Base-by-base conservation (phyloP, 2,888 invertebrate species). In the Euzophera pinguis region DNA sequence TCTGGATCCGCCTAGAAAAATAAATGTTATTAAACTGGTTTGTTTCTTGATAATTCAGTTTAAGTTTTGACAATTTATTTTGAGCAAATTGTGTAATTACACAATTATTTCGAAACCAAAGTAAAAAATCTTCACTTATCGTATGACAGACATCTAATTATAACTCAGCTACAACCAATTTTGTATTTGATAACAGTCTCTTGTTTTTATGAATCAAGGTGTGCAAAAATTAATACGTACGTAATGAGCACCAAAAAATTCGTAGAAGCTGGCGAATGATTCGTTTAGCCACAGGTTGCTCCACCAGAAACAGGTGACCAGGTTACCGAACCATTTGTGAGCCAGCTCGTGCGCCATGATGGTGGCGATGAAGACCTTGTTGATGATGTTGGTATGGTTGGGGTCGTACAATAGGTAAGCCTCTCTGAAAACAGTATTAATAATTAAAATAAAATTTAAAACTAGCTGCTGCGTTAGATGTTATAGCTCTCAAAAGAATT, bases 271-370 rank as follows among this genome's bases (percentile, higher is more conserved):
- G 0, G 95, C 95, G 57, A 93, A 95, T 7, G 91, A 93, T 73
- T 94, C 93, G 65, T 93, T 94, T 0, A 95, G 84, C 94, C 95
- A 95, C 27, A 94, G 84, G 67, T 93, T 93, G 54, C 93, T 91
- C 95, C 95, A 95, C 95, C 95, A 95, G 67, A 93, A 91, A 58
- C 93, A 92, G 0, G 95, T 95, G n/a, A 95, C 93, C 47, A 94
- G 81, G 74, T 96, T 94, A 5, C 96, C 96, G 69, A 96, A 95
- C 96, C 96, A 96, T 77, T 94, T 95, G 78, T 97, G 97, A 0
- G 94, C 93, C 42, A 96, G 77, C 73, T 97, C 97, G 73, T 97
- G 97, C 0, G 95, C 93, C 55, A 94, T 86, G 5, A 92, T 91
- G 0, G 92, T 84, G 0, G 91, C 91, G 4, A 93, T 91, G 52